A percentile compares a stretch with the other conserved stretches of the same genome.
Evolutionary conservation across 2,113 vertebrate genomes (phyloP).

Genomic region (Trachemys scripta): DNA sequence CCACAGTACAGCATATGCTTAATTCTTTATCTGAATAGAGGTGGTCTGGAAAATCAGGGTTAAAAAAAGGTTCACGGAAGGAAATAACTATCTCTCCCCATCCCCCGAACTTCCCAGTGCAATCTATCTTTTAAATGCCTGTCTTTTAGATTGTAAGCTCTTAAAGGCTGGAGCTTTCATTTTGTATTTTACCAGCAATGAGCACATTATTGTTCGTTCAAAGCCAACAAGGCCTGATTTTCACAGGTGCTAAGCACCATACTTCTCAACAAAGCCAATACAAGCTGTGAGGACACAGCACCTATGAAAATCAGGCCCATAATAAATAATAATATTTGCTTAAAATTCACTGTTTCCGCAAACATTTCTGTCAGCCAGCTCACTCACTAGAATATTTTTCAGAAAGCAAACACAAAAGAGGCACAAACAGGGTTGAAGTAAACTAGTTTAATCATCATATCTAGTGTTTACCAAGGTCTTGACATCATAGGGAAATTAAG

Average conservation of each 20-base stretch:
- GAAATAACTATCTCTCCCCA: not conserved
- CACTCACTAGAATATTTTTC: not conserved
- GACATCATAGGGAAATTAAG: not conserved
- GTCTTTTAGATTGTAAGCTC: not conserved
- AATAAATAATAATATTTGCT: not conserved
- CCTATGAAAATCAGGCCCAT: not conserved
- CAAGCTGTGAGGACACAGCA: not conserved
- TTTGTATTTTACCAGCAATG: not conserved
- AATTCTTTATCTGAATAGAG: not conserved
- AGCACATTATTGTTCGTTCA: not conserved
- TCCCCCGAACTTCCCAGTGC: not conserved
- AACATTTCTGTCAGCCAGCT: not conserved
- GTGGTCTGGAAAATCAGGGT: not conserved
- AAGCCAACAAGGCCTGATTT: not conserved
- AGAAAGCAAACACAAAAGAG: not conserved
- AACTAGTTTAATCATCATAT: not conserved
- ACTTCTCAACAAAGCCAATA: not conserved
- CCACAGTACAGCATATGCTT: not conserved
- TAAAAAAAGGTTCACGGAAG: not conserved
- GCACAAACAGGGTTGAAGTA: not conserved
- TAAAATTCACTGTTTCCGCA: not conserved
- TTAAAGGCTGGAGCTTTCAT: not conserved
- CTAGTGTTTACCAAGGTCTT: not conserved
- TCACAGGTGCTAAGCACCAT: not conserved
- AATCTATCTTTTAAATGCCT: not conserved